Percentiles rank a stretch among this genome's conserved stretches.
Conservation (phyloP, 2,888 invertebrate genomes). For the Pycnomerus fuliginosus region DNA sequence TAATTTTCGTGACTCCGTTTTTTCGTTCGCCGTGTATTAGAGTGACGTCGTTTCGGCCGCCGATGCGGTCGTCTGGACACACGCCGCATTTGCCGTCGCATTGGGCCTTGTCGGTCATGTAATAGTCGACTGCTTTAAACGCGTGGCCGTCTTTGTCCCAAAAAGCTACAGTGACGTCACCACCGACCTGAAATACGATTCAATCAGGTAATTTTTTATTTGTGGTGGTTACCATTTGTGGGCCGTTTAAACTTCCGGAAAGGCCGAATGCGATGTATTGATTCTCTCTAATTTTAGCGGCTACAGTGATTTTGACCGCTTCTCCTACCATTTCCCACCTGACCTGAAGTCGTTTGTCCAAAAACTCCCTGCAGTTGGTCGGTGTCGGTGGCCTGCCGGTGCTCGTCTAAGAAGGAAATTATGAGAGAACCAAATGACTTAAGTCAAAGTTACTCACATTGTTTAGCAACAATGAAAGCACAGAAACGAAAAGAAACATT, state of each 20-base stretch:
- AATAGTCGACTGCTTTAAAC: conserved; percentile 82
- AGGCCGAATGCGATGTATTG: conserved; percentile 89
- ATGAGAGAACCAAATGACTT: conserved; percentile 9
- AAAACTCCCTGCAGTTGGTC: conserved; percentile 81
- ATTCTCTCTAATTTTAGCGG: conserved; percentile 76
- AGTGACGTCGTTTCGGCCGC: conserved; percentile 75
- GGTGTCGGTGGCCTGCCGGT: conserved; percentile 65
- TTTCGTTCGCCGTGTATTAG: conserved; percentile 75
- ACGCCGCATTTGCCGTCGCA: conserved; percentile 82
- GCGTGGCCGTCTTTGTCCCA: conserved; percentile 60
- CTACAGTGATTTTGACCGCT: conserved; percentile 73
- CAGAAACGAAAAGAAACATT: too few relatives aligned
- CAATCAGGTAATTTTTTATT: too few relatives aligned
- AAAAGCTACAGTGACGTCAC: conserved; percentile 82
- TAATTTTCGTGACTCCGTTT: conserved; percentile 78
- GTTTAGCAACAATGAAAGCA: conserved; percentile 19
- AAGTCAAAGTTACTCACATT: conserved; percentile 9
- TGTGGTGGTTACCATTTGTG: conserved; percentile 64
- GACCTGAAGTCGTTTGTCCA: conserved; percentile 80
- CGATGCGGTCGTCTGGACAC: conserved; percentile 80
- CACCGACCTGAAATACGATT: conserved; percentile 57
- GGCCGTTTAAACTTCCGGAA: conserved; percentile 71
- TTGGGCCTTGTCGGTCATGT: conserved; percentile 76
- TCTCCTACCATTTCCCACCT: conserved; percentile 82
- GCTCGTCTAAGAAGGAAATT: conserved; percentile 65